Evolutionary conservation across 37 sponge, comb jelly and placozoan species (phyloP).

Genomic region (Chondrilla cf. caribensis): DNA sequence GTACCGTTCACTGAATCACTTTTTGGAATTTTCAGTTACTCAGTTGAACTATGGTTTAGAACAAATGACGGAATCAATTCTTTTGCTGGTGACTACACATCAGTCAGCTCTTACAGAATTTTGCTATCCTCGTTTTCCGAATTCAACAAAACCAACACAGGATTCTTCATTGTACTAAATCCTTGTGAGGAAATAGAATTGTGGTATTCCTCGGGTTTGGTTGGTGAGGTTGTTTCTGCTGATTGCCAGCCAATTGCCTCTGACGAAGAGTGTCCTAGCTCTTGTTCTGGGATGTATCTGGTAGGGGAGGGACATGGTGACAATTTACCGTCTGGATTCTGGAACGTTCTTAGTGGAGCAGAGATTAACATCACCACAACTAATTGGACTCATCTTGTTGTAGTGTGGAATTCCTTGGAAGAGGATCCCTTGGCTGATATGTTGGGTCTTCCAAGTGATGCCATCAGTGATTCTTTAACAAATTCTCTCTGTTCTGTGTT

Average conservation of each 20-base stretch:
- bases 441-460: conserved; percentile 17
- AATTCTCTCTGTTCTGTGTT: neutral
- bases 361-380: neutral
- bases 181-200: conserved; percentile 72
- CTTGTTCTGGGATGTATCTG: conserved; percentile 21
- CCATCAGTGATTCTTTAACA: neutral
- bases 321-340: conserved; percentile 46
- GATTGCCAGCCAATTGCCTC: conserved; percentile 5
- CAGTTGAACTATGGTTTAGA: conserved; percentile 64
- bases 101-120: neutral
- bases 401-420: conserved; percentile 30
- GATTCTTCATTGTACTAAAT: conserved; percentile 61
- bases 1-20: conserved; percentile 27
- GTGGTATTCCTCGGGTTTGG: conserved; percentile 54
- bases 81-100: neutral
- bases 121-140: neutral
- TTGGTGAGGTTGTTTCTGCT: neutral
- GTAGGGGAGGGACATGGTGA: neutral
- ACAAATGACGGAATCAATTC: neutral
- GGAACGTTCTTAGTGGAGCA: conserved; percentile 30
- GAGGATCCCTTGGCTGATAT: neutral
- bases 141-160: conserved; percentile 6
- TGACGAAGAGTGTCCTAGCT: conserved; percentile 1
- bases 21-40: conserved; percentile 24
- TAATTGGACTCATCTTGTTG: conserved; percentile 43